Evolutionary conservation across 2,888 invertebrate genomes (phyloP).

Genomic region (Hydraecia micacea): DNA sequence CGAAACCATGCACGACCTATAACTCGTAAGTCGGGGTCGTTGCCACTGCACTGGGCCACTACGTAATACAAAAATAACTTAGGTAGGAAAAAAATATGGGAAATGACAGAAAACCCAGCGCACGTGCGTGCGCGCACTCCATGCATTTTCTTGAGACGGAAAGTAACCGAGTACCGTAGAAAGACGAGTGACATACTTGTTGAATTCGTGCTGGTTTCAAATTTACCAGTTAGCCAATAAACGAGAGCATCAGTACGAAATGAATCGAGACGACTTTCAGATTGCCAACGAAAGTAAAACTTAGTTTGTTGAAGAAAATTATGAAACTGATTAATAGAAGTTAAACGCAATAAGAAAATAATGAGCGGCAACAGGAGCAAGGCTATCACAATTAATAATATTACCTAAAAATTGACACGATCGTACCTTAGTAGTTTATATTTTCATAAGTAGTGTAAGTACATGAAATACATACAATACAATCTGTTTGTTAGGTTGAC

Average conservation of each 20-base stretch:
- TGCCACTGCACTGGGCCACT: not conserved
- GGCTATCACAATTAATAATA: not conserved
- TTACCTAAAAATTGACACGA: not conserved
- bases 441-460: not conserved
- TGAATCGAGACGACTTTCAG: not conserved
- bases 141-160: conserved; percentile 1
- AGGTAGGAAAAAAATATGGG: conserved; percentile 5
- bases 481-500: not conserved
- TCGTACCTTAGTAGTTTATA: not conserved
- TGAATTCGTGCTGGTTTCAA: not conserved
- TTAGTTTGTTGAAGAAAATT: not conserved
- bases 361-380: conserved; percentile 12
- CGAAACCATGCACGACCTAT: too few relatives aligned
- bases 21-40: too few relatives aligned
- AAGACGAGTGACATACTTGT: conserved; percentile 12
- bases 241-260: conserved; percentile 17
- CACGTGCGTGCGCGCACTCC: not conserved
- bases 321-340: not conserved
- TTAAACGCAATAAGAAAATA: conserved; percentile 17
- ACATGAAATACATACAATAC: not conserved
- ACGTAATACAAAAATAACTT: conserved; percentile 6
- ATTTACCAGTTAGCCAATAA: not conserved
- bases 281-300: conserved; percentile 13
- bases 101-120: conserved; percentile 5
- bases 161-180: not conserved